Evolutionary conservation across 1,140 invertebrate genomes (phyloP).

Genomic region (Heliconius hewitsoni): DNA sequence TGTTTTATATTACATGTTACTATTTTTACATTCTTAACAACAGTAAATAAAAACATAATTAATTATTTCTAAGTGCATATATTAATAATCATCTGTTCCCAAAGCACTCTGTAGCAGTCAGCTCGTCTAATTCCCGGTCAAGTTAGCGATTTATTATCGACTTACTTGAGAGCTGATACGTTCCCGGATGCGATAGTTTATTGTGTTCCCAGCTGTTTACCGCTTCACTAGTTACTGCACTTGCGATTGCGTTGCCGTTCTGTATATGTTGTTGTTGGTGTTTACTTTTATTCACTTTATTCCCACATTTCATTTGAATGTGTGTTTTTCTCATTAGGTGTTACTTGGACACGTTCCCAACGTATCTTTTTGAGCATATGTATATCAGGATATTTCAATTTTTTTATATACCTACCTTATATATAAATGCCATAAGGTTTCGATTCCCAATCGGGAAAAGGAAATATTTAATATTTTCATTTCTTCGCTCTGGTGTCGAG

Average conservation of each 20-base stretch:
- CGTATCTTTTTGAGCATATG: not conserved
- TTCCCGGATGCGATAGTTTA: conserved; percentile 54
- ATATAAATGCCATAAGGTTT: too few relatives aligned
- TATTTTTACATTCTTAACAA: too few relatives aligned
- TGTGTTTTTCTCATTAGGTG: not conserved
- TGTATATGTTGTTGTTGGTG: not conserved
- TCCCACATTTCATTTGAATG: not conserved
- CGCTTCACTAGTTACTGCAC: conserved; percentile 30
- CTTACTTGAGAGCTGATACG: conserved; percentile 52
- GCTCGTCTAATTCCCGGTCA: conserved; percentile 51
- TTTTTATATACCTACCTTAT: too few relatives aligned
- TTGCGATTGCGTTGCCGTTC: not conserved
- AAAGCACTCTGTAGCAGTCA: conserved; percentile 29
- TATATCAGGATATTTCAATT: too few relatives aligned
- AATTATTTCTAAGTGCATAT: not conserved
- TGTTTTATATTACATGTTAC: too few relatives aligned
- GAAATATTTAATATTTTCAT: too few relatives aligned
- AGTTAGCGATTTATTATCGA: conserved; percentile 61
- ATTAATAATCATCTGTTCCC: not conserved
- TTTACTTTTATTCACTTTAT: not conserved
- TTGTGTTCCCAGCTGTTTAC: conserved; percentile 51
- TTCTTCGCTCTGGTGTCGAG: too few relatives aligned
- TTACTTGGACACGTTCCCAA: not conserved
- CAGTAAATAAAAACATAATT: too few relatives aligned
- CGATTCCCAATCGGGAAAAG: too few relatives aligned